Evolutionary conservation across 2,888 invertebrate species (phyloP).

Genomic region (Clusia tigrina): DNA sequence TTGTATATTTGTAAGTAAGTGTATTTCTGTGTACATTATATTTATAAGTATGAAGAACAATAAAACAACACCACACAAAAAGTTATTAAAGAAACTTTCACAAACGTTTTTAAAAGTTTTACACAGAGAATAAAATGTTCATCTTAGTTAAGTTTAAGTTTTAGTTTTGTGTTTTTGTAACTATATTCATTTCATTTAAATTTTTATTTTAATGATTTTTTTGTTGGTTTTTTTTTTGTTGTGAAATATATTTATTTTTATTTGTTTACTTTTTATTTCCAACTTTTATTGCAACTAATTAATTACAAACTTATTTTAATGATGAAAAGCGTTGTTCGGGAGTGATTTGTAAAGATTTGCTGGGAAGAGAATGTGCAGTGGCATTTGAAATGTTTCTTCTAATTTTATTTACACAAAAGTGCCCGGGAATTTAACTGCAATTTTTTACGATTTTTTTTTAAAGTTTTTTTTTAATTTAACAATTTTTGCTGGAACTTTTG

Average conservation of each 20-base stretch:
- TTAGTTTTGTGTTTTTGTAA: too few species aligned
- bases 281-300: neutral
- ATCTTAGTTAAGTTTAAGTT: too few species aligned
- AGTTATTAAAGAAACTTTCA: neutral
- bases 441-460: neutral
- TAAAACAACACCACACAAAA: neutral
- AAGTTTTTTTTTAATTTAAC: neutral
- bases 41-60: neutral
- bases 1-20: constrained; percentile 18
- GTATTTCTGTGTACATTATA: too few species aligned
- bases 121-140: too few species aligned
- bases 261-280: constrained; percentile 12
- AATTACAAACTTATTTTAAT: too few species aligned
- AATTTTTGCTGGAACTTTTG: neutral
- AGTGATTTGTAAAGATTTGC: too few species aligned
- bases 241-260: constrained; percentile 29
- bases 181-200: constrained; percentile 16
- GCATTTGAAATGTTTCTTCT: too few species aligned
- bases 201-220: constrained; percentile 13
- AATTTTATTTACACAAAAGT: neutral
- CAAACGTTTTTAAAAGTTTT: neutral
- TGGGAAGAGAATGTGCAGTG: too few species aligned
- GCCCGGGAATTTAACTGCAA: neutral
- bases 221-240: constrained; percentile 14
- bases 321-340: too few species aligned